Conservation (phyloP, 1,140 invertebrate species). For the Schlechtendalia chinensis region DNA sequence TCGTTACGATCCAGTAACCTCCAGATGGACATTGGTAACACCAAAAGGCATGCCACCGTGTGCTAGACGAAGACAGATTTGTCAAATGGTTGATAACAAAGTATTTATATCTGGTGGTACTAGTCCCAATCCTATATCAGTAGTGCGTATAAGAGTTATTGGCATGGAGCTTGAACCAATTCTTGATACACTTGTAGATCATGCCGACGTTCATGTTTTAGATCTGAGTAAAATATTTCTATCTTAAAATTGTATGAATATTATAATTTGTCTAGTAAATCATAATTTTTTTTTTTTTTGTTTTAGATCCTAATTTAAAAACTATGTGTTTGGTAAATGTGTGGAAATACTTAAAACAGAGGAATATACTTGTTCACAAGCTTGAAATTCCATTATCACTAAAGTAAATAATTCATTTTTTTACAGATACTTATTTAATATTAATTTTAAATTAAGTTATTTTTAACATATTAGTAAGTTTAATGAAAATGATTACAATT, state of each 20-base stretch:
- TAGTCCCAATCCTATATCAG: conserved; percentile 59
- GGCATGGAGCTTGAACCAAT: conserved; percentile 53
- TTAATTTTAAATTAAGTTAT: not conserved
- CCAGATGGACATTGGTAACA: conserved; percentile 64
- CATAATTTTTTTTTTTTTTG: not conserved
- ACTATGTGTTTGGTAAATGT: conserved; percentile 7
- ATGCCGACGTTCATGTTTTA: conserved; percentile 74
- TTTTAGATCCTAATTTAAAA: conserved; percentile 32
- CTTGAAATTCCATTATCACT: not conserved
- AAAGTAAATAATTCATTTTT: conserved; percentile 34
- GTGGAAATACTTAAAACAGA: not conserved
- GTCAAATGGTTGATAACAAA: conserved; percentile 68
- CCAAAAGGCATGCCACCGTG: conserved; percentile 64
- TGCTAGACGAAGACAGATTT: conserved; percentile 74
- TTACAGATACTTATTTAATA: not conserved
- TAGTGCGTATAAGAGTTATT: not conserved
- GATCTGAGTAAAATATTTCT: conserved; percentile 62
- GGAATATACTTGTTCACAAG: not conserved
- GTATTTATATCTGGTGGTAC: conserved; percentile 85
- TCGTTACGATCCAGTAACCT: conserved; percentile 65
- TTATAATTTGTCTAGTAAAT: too few relatives aligned
- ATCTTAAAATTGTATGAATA: not conserved
- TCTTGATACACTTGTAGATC: conserved; percentile 63
- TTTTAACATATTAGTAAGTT: too few relatives aligned
- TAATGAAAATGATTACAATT: too few relatives aligned